Conservation (phyloP, 1,140 invertebrate species). For the Zaprionus africanus region DNA sequence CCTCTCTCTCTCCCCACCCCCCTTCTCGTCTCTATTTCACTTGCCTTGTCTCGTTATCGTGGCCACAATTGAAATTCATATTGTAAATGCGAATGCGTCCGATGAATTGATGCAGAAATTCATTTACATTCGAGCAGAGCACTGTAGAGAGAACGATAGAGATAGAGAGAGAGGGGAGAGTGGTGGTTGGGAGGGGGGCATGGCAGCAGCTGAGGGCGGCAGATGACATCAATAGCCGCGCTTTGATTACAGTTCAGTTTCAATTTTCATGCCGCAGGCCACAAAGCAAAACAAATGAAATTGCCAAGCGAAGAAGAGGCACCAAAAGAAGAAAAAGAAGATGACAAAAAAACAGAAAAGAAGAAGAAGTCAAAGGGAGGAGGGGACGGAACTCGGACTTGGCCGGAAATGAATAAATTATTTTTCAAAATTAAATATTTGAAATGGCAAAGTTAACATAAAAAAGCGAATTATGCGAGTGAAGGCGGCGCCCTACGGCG, state of each 20-base stretch:
- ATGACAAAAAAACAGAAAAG: constrained; percentile 20
- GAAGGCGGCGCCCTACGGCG: constrained; percentile 43
- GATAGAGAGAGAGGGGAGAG: background rate
- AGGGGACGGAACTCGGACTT: constrained; percentile 9
- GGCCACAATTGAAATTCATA: constrained; percentile 68
- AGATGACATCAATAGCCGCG: constrained; percentile 70
- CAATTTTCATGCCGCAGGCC: constrained; percentile 52
- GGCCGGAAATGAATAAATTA: constrained; percentile 79
- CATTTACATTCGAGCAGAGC: constrained; percentile 63
- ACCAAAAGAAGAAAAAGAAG: constrained; percentile 4
- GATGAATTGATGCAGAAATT: constrained; percentile 67
- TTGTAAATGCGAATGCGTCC: constrained; percentile 55
- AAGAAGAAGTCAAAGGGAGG: constrained; percentile 13
- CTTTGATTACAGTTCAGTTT: constrained; percentile 77
- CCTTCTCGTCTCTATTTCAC: constrained; percentile 7
- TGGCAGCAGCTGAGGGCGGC: constrained; percentile 3
- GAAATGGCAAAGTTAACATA: constrained; percentile 78
- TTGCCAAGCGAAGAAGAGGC: constrained; percentile 38
- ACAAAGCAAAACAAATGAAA: constrained; percentile 64
- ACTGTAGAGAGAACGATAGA: background rate
- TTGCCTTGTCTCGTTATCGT: constrained; percentile 17
- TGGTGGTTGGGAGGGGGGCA: background rate
- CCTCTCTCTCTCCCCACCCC: background rate
- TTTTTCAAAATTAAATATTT: constrained; percentile 80
- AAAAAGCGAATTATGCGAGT: constrained; percentile 76